phyloP scores from a whole-genome alignment of 2,888 invertebrate genomes.

The Chouioia cunea region DNA sequence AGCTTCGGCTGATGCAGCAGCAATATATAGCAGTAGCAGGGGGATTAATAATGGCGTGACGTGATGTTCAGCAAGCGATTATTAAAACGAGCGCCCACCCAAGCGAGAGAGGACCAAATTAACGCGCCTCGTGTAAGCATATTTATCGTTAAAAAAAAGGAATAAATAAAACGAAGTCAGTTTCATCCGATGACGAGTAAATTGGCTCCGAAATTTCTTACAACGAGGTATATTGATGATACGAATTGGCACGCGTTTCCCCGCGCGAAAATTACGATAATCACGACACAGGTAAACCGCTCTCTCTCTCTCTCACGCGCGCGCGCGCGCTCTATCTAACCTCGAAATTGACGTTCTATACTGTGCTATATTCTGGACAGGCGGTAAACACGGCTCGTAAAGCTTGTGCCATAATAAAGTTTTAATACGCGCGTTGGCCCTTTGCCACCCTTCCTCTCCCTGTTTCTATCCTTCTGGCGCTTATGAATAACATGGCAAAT shows the following conservation, averaged over 20 bases:
- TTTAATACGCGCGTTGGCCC: constrained; percentile 38
- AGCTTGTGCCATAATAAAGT: constrained; percentile 40
- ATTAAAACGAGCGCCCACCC: constrained; percentile 1
- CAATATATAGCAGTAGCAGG: neutral
- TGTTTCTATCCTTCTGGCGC: neutral
- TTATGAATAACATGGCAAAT: constrained; percentile 43
- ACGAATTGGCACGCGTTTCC: too few relatives aligned
- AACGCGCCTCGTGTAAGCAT: neutral
- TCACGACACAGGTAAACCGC: too few relatives aligned
- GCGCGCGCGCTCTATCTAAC: neutral
- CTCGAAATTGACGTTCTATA: constrained; percentile 12
- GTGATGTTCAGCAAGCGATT: constrained; percentile 16
- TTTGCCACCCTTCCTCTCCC: too few relatives aligned
- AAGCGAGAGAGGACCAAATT: constrained; percentile 1
- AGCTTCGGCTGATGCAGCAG: constrained; percentile 16
- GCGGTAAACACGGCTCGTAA: constrained; percentile 23
- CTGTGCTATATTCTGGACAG: too few relatives aligned
- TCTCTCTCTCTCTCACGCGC: too few relatives aligned
- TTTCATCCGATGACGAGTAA: too few relatives aligned
- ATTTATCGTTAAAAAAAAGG: neutral
- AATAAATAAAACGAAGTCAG: too few relatives aligned
- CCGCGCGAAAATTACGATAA: too few relatives aligned
- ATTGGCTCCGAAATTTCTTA: too few relatives aligned
- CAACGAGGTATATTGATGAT: too few relatives aligned
- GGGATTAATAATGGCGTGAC: constrained; percentile 6